Conservation (phyloP, 2,888 invertebrate species). For the Liodrosophila aerea region DNA sequence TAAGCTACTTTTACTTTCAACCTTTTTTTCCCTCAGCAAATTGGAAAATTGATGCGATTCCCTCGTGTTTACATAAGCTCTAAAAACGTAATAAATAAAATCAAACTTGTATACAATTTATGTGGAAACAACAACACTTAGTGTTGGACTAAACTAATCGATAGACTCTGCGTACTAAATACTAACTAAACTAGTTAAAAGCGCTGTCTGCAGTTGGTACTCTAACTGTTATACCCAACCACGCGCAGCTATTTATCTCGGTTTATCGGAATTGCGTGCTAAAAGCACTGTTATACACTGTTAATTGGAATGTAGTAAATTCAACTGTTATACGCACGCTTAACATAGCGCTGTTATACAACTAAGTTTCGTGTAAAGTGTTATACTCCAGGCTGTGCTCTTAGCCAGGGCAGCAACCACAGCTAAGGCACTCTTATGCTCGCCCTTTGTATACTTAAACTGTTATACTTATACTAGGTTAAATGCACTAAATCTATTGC, state of each 20-base stretch:
- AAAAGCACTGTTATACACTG: conserved; percentile 23
- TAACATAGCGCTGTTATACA: too few species aligned
- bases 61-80: conserved; percentile 40
- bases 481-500: conserved; percentile 24
- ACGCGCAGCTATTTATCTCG: too few species aligned
- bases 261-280: conserved; percentile 22
- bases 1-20: conserved; percentile 67
- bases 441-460: conserved; percentile 1
- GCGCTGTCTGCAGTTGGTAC: neutral
- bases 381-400: neutral
- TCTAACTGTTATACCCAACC: too few species aligned
- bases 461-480: conserved; percentile 7
- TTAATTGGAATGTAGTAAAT: too few species aligned
- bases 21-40: conserved; percentile 67
- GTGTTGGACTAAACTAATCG: conserved; percentile 53
- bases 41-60: conserved; percentile 49
- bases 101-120: conserved; percentile 1
- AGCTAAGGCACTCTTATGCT: conserved; percentile 42
- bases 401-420: conserved; percentile 63
- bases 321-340: too few species aligned
- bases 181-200: conserved; percentile 31
- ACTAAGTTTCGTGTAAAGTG: too few species aligned
- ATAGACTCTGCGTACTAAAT: conserved; percentile 35
- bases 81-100: conserved; percentile 64
- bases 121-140: conserved; percentile 62